Conservation (phyloP, 1,140 invertebrate genomes). For the Cyphomyrmex costatus region DNA sequence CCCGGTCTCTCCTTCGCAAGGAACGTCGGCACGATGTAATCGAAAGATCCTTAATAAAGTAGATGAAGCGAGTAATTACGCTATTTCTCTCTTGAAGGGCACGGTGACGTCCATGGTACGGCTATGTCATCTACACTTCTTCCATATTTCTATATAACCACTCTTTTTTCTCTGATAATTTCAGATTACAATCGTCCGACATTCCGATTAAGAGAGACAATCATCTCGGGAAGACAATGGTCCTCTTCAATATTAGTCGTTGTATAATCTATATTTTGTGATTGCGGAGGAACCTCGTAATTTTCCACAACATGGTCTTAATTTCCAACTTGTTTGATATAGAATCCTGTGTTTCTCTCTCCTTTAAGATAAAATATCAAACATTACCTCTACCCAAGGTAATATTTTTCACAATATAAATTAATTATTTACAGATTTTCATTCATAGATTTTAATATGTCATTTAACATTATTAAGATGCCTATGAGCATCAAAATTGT, state of each 20-base stretch:
- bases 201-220: slow-evolving; percentile 27
- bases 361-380: slow-evolving; percentile 9
- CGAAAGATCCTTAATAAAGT: slow-evolving; percentile 49
- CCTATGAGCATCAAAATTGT: too few species aligned
- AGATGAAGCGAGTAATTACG: slow-evolving; percentile 49
- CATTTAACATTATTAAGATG: too few species aligned
- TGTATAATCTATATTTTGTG: slow-evolving; percentile 35
- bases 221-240: neutral
- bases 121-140: slow-evolving; percentile 7
- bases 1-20: slow-evolving; percentile 1
- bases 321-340: neutral
- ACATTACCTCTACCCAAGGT: slow-evolving; percentile 27
- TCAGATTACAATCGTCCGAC: slow-evolving; percentile 13
- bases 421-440: too few species aligned
- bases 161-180: slow-evolving; percentile 21
- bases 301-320: neutral
- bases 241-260: slow-evolving; percentile 31
- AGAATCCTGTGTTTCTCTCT: too few species aligned
- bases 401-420: too few species aligned
- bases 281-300: neutral
- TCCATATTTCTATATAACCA: slow-evolving; percentile 19
- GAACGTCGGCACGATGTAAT: slow-evolving; percentile 9
- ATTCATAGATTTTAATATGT: too few species aligned
- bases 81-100: slow-evolving; percentile 3
- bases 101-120: slow-evolving; percentile 34